These are phyloP conservation scores for Argyrosomus japonicus DNA, from an alignment of 2,113 vertebrate species.

Conservation along the genomic window DNA sequence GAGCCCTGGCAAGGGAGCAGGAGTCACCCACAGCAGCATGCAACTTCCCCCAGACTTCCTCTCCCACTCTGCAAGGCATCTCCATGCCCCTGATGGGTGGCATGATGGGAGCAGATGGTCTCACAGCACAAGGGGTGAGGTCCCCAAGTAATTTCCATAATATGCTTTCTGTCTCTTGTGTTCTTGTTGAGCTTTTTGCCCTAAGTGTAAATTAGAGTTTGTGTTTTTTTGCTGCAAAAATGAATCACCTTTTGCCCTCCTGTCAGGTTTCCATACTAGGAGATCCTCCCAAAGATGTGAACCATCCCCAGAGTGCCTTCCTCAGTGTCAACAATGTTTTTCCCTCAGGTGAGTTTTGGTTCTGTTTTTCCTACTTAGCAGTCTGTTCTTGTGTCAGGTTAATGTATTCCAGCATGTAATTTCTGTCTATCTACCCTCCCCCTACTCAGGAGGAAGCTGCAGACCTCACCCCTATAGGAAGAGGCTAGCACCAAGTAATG, in stretches of 20 bases:
- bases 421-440: not conserved
- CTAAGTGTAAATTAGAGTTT: not conserved
- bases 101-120: conserved; percentile 82
- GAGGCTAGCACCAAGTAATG: conserved; percentile 81
- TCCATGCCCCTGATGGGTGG: conserved; percentile 83
- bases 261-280: conserved; percentile 87
- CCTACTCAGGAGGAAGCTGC: conserved; percentile 71
- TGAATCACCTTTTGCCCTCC: not conserved
- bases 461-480: conserved; percentile 86
- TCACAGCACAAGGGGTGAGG: conserved; percentile 85
- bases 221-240: not conserved
- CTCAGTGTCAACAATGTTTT: conserved; percentile 84
- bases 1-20: conserved; percentile 82
- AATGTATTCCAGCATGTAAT: not conserved
- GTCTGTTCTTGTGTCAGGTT: not conserved
- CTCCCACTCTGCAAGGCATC: conserved; percentile 83
- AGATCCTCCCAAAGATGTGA: conserved; percentile 89
- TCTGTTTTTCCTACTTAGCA: not conserved
- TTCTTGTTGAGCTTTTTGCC: not conserved
- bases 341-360: conserved; percentile 76
- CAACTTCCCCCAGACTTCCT: conserved; percentile 80
- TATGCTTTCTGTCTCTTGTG: not conserved
- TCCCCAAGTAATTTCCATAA: not conserved
- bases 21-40: conserved; percentile 82
- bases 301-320: conserved; percentile 85